A percentile compares a stretch with the other conserved stretches of the same genome.
Evolutionary conservation across 2,113 vertebrate genomes (phyloP).

Genomic region (Jaculus jaculus): DNA sequence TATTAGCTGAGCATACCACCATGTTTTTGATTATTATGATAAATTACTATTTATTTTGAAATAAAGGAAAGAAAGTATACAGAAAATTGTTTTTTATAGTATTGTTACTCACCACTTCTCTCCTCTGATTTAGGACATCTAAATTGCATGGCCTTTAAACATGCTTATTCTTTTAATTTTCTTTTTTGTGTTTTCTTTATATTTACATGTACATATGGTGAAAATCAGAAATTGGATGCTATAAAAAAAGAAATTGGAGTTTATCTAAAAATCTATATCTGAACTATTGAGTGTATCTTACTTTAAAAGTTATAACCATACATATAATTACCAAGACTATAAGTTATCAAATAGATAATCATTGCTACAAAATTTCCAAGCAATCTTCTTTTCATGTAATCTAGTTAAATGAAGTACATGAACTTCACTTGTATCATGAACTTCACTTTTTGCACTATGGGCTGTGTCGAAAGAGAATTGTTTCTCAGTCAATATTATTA

Average conservation of each 20-base stretch:
- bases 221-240: not conserved
- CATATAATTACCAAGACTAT: not conserved
- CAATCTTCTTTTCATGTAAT: not conserved
- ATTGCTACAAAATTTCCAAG: not conserved
- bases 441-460: not conserved
- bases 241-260: not conserved
- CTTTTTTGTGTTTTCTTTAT: not conserved
- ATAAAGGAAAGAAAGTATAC: not conserved
- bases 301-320: not conserved
- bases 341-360: not conserved
- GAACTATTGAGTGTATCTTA: not conserved
- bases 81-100: not conserved
- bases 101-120: not conserved
- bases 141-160: not conserved
- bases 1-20: not conserved
- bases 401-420: not conserved
- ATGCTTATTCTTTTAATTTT: not conserved
- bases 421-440: not conserved
- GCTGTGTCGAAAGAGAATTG: not conserved
- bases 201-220: not conserved
- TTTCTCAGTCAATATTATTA: constrained; percentile 38
- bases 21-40: not conserved
- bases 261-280: not conserved
- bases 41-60: not conserved
- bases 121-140: not conserved